Base-by-base conservation (phyloP, 2,113 vertebrate genomes). In the Pituophis catenifer region DNA sequence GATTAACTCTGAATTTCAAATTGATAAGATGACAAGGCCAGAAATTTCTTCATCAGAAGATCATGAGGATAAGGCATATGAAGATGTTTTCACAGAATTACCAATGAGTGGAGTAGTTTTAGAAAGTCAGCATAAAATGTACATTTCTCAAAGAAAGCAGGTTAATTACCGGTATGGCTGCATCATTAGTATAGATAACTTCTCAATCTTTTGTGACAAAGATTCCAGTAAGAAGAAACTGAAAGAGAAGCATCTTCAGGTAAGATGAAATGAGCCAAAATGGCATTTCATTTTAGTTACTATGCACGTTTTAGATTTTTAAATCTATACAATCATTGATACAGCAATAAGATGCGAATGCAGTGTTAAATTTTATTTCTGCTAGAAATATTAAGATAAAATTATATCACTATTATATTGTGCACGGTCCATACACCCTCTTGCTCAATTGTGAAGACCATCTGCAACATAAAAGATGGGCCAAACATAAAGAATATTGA, bases 41-140 rank as follows among this genome's bases (percentile, higher is more conserved):
- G 97, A 92, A 17, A 15, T 90, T 19, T 97, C 94, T 90, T 97
- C 95, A 54, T 97, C 97, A 26, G 96, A 95, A 58, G 97, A 97
- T n/a, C 96, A 96, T 21, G 96, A 96, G 85, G 95, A 95, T 88
- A 95, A 96, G 24, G 94, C 95, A 3, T 91, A 96, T 1, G 91
- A 91, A 50, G 97, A 97, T 5, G 92, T 97, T 53, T 98, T 98
- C 93, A 94, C 88, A 44, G 97, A 98, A 90, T 90, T 97, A 29
- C 95, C 97, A 29, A 94, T 92, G 12, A 94, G 91, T 44, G 91
- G 91, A 95, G 94, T 92, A 17, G 91, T 96, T 94, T 86, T 94
- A 85, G 93, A 94, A 85, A 87, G 87, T 85, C 87, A 89, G 86
- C 96, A 96, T 12, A 94, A 94, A 85, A 97, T 91, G 85, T 96